Percentiles rank a stretch among this genome's conserved stretches.
Evolutionary conservation across 2,113 vertebrate species (phyloP).

Genomic region (Pithys albifrons): DNA sequence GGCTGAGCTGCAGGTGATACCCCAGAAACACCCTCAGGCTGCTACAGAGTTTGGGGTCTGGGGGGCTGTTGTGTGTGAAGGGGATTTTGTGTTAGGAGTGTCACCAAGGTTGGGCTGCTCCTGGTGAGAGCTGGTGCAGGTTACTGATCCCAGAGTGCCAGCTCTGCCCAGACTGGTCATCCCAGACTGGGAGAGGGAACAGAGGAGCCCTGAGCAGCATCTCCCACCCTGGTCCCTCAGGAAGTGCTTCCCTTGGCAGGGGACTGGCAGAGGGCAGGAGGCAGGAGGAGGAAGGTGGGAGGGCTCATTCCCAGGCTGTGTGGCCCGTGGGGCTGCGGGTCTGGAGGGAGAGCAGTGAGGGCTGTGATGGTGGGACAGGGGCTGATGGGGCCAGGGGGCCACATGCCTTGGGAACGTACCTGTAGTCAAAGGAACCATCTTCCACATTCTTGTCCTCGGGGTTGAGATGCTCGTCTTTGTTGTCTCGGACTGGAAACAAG

Average conservation of each 20-base stretch:
- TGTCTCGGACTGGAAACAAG: conserved; percentile 84
- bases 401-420: conserved; percentile 76
- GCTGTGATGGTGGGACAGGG: background rate
- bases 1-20: background rate
- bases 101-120: fast-evolving
- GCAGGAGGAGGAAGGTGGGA: conserved; percentile 7
- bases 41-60: background rate
- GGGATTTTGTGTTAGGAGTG: background rate
- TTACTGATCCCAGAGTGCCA: background rate
- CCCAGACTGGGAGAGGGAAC: background rate
- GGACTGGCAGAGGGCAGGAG: background rate
- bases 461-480: conserved; percentile 92
- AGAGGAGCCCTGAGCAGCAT: background rate
- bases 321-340: background rate
- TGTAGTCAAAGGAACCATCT: conserved; percentile 96
- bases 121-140: fast-evolving
- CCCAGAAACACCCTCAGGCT: background rate
- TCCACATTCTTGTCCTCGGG: conserved; percentile 92
- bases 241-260: background rate
- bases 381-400: background rate
- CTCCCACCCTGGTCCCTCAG: background rate
- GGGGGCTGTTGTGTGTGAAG: background rate
- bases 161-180: background rate
- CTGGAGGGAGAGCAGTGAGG: background rate
- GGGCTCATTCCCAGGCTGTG: background rate